phyloP scores from a whole-genome alignment of 2,797 vertebrate genomes.

The Lutjanus argentimaculatus region DNA sequence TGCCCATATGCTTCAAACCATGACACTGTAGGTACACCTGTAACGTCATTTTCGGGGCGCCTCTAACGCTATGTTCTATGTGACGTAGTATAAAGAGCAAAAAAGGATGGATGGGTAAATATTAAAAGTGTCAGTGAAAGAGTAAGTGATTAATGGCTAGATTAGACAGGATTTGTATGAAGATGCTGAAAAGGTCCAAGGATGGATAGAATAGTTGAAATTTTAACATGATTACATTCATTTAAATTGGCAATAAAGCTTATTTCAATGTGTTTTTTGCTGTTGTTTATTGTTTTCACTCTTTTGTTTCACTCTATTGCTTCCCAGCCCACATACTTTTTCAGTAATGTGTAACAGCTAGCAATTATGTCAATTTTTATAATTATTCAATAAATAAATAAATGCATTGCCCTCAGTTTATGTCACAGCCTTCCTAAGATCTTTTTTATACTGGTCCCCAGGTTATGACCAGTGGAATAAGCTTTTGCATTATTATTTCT shows the following conservation, averaged over 20 bases:
- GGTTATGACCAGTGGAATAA: neutral
- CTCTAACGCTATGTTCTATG: too few relatives aligned
- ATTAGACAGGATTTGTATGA: neutral
- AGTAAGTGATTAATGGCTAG: too few relatives aligned
- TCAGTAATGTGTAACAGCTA: neutral
- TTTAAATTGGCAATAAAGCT: neutral
- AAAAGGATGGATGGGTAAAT: too few relatives aligned
- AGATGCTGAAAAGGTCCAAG: neutral
- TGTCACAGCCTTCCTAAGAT: neutral
- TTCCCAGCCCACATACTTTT: neutral
- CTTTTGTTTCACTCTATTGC: neutral
- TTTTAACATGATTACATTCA: neutral
- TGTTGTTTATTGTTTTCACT: neutral
- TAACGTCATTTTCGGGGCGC: too few relatives aligned
- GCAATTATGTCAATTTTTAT: neutral
- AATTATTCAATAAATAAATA: neutral
- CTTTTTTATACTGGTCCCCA: neutral
- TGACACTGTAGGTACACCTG: too few relatives aligned
- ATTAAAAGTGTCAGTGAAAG: neutral
- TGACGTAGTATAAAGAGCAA: too few relatives aligned
- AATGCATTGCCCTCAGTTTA: neutral
- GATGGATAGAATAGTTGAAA: neutral
- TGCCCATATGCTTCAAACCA: too few relatives aligned
- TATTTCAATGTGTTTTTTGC: neutral
- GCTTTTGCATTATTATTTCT: constrained; percentile 4